Evolutionary conservation across 2,797 vertebrate genomes (phyloP).

Genomic region (Urocyon cinereoargenteus): DNA sequence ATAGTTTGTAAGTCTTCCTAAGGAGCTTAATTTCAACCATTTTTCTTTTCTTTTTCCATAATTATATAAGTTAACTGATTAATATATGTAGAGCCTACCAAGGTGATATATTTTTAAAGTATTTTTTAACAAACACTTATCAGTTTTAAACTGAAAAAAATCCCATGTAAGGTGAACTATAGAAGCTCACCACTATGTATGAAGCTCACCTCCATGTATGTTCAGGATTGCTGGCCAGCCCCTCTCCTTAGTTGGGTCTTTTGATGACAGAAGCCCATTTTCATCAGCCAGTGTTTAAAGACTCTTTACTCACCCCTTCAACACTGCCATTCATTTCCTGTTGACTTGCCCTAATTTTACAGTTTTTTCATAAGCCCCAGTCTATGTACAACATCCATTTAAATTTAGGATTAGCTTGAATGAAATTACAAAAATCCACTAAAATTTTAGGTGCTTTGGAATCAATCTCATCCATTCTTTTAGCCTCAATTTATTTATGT

Average conservation of each 20-base stretch:
- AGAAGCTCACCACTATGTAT: background rate
- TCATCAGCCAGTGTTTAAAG: background rate
- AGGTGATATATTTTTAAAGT: background rate
- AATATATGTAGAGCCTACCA: background rate
- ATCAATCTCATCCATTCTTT: background rate
- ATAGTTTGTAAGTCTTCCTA: background rate
- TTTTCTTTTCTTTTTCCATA: background rate
- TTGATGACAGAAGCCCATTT: background rate
- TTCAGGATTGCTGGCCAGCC: background rate
- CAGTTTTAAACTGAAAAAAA: background rate
- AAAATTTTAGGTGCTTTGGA: constrained; percentile 30
- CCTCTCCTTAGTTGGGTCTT: background rate
- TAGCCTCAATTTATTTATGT: constrained; percentile 18
- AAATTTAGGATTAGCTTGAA: background rate
- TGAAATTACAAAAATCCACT: constrained; percentile 9
- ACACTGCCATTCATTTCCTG: background rate
- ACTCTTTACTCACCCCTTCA: background rate
- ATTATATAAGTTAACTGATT: background rate
- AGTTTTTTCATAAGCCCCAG: background rate
- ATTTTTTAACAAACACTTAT: background rate
- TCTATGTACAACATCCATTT: background rate
- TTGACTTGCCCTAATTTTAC: background rate
- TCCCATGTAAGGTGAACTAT: background rate
- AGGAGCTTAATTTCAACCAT: background rate
- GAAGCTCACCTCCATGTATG: background rate